Evolutionary conservation across 2,113 vertebrate genomes (phyloP), one percentile per base, ranked within the genome.

Genomic region (Talpa occidentalis): DNA sequence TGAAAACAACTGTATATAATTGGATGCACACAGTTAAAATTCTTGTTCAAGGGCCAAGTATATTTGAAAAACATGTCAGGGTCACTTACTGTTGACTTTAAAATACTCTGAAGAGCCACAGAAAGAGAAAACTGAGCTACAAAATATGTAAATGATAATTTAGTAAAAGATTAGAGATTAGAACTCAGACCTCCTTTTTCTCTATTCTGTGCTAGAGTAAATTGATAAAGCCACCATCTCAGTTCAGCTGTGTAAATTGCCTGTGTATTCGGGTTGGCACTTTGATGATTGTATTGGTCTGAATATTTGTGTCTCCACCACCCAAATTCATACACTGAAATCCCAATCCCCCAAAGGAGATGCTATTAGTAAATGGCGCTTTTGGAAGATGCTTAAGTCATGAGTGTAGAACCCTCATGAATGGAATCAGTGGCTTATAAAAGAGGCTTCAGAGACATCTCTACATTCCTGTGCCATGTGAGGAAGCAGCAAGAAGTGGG

Each of bases 81-180:
- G 52, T 56, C 76, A 21, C 37, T 80, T 80, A 74, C 9, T 56
- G 35, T 72, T 84, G 72, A 92, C 19, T 91, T 60, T 81, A 62
- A 81, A 91, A 95, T 66, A 72, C 19, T 17, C 83, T 66, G 77
- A 15, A 64, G 59, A 60, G 40, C 90, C 54, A 81, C 42, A 83
- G 47, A 16, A 76, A 77, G 90, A 49, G 70, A 73, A 90, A 79
- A 82, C 26, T 6, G 26, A 94, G 40, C 49, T 72, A 49, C 56
- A 90, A 42, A 42, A 47, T 69, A 24, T 87, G 17, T 59, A 37
- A 44, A 44, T 72, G 60, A 40, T 70, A 60, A 88, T 49, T 76
- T 28, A 66, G 66, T 24, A 52, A 60, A 56, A 67, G 37, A 49
- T 4, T 40, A 47, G 91, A 49, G 44, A 70, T 72, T 54, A 81